Conservation (phyloP, 1,140 invertebrate genomes). For the Drosophila ironensis region DNA sequence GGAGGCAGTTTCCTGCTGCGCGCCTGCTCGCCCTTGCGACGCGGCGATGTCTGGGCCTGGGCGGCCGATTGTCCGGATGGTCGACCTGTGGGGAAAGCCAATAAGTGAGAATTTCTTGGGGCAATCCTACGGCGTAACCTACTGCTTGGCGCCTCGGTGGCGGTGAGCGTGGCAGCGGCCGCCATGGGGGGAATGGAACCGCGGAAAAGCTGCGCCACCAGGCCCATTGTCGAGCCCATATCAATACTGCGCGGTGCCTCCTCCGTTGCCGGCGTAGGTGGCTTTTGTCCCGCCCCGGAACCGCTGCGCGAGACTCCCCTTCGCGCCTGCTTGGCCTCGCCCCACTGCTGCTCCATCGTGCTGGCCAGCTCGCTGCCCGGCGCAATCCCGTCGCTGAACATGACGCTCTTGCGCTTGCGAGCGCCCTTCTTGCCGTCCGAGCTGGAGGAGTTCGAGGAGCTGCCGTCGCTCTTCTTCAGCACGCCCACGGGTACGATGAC, state of each 20-base stretch:
- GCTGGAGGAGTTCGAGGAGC: slow-evolving; percentile 70
- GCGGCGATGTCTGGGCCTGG: slow-evolving; percentile 50
- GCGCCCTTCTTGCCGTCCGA: slow-evolving; percentile 81
- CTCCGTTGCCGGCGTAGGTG: slow-evolving; percentile 48
- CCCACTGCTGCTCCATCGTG: slow-evolving; percentile 78
- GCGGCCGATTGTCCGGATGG: slow-evolving; percentile 23
- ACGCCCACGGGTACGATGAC: slow-evolving; percentile 94
- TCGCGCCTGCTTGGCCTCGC: slow-evolving; percentile 69
- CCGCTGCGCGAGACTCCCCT: slow-evolving; percentile 51
- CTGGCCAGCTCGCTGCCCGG: slow-evolving; percentile 94
- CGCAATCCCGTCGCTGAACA: slow-evolving; percentile 96
- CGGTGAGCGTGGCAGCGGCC: slow-evolving; percentile 61
- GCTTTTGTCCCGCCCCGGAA: slow-evolving; percentile 50
- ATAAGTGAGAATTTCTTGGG: background rate
- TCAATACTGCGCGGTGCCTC: slow-evolving; percentile 60
- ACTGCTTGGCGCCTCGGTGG: slow-evolving; percentile 48
- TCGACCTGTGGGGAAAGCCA: slow-evolving; percentile 33
- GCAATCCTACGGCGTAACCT: background rate
- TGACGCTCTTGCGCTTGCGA: slow-evolving; percentile 88
- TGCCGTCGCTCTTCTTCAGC: slow-evolving; percentile 87
- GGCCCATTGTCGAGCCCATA: slow-evolving; percentile 55
- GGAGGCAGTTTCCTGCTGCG: slow-evolving; percentile 64
- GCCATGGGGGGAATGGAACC: slow-evolving; percentile 74
- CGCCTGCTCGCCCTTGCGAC: slow-evolving; percentile 55
- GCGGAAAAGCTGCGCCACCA: slow-evolving; percentile 72